Conservation (phyloP, 1,140 invertebrate species). For the Maniola jurtina region DNA sequence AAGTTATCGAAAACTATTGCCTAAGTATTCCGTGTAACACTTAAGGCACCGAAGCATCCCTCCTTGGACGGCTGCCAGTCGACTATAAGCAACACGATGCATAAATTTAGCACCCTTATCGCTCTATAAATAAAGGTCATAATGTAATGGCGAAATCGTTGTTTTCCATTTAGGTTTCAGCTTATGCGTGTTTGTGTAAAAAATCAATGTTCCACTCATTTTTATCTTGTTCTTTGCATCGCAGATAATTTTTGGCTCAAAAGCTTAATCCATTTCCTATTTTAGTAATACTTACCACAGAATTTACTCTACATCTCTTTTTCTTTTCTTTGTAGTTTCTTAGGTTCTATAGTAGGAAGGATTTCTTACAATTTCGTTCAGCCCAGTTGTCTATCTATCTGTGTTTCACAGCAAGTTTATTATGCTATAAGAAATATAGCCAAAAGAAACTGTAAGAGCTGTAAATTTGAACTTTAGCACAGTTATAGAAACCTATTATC, state of each 20-base stretch:
- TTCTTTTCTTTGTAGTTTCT: too few relatives aligned
- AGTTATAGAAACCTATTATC: too few relatives aligned
- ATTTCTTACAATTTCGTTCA: too few relatives aligned
- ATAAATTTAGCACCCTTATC: slow-evolving; percentile 4
- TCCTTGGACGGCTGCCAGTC: slow-evolving; percentile 26
- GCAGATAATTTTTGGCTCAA: neutral
- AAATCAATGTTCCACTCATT: slow-evolving; percentile 22
- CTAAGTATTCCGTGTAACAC: slow-evolving; percentile 25
- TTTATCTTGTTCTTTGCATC: slow-evolving; percentile 16
- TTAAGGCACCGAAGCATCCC: slow-evolving; percentile 17
- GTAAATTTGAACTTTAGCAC: too few relatives aligned
- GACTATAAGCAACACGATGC: neutral
- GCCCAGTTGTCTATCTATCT: too few relatives aligned
- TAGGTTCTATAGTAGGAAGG: too few relatives aligned
- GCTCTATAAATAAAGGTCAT: neutral
- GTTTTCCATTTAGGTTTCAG: slow-evolving; percentile 9
- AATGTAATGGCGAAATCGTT: neutral
- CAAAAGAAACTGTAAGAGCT: too few relatives aligned
- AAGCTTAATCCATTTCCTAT: neutral
- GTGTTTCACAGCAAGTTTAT: too few relatives aligned
- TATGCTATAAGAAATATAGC: too few relatives aligned
- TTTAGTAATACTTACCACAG: too few relatives aligned
- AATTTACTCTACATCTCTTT: too few relatives aligned
- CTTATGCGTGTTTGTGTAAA: slow-evolving; percentile 23
- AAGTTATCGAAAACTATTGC: slow-evolving; percentile 22